phyloP scores from a whole-genome alignment of 2,797 vertebrate genomes.

The Natrix natrix region DNA sequence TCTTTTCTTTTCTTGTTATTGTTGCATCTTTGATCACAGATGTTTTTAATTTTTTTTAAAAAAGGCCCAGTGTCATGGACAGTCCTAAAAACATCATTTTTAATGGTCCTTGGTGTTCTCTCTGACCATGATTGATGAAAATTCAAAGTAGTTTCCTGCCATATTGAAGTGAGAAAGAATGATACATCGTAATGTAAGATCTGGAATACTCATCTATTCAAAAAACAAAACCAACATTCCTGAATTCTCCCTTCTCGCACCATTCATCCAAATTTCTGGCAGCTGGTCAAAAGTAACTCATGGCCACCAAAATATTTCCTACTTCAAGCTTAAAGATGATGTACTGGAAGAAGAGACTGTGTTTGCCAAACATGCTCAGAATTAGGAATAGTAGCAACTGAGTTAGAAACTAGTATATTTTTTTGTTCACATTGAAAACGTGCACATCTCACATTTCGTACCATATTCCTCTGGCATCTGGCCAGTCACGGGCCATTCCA shows the following conservation, averaged over 20 bases:
- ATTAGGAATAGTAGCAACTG: conserved; percentile 11
- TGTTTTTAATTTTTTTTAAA: neutral
- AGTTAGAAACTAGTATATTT: conserved; percentile 53
- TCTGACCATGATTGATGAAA: neutral
- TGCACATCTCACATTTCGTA: conserved; percentile 64
- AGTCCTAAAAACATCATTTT: neutral
- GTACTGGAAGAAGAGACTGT: neutral
- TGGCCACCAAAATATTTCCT: neutral
- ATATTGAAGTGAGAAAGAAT: neutral
- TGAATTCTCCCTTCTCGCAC: neutral
- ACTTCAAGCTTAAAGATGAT: neutral
- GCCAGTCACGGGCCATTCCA: conserved; percentile 95
- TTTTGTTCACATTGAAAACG: conserved; percentile 13
- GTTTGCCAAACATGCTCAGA: conserved; percentile 39
- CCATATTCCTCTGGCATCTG: conserved; percentile 92
- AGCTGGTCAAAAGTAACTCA: neutral
- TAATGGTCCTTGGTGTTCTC: neutral
- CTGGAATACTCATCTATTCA: neutral
- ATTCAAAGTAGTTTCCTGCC: neutral
- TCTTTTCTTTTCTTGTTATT: neutral
- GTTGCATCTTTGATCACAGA: neutral
- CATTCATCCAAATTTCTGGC: neutral
- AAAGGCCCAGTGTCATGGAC: neutral
- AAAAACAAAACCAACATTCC: neutral
- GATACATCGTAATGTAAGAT: neutral